Base-by-base conservation (phyloP, 2,888 invertebrate species). In the Laspeyria flexula region DNA sequence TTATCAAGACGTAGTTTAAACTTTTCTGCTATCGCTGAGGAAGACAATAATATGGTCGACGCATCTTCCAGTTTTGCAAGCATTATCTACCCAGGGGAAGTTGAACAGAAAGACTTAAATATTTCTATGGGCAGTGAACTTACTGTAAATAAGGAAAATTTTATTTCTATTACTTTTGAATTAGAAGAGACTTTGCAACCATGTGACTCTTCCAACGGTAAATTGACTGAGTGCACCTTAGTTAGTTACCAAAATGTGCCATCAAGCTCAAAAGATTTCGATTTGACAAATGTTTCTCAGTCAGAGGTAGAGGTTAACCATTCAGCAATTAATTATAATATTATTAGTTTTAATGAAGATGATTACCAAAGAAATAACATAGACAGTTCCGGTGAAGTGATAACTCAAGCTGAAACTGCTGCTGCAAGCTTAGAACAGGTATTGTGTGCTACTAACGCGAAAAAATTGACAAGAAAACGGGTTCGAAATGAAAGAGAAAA, bases 1-100 rank as follows among this genome's bases (percentile, higher is more conserved):
- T 33, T 33, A 33, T 33, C 33, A 33, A 33, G 33, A 33, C 33
- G 33, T 33, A 33, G 33, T 33, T 33, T 33, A 33, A 33, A 33
- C 33, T 33, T 33, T 33, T 33, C 33, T 33, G 33, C 33, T 33
- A 33, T 33, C 33, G 33, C 33, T 33, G 33, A 33, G 33, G 33
- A 33, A 33, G 33, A 33, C 33, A 33, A 33, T 33, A 33, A 33
- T 33, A 33, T 33, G 33, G 33, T 33, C 27, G 27, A 29, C 27
- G 27, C 27, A 29, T 29, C 27, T 29, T 29, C 27, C 27, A 29
- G 27, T 29, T 29, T 29, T 29, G 27, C 27, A 29, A 29, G 27
- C 27, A 29, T 29, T 29, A 29, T 29, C 27, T 29, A 29, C 27
- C 27, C 27, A 29, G 27, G 27, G 27, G 27, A 29, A 29, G 27